Evolutionary conservation across 2,797 vertebrate species (phyloP).

Genomic region (Mormyrus proboscirostris): DNA sequence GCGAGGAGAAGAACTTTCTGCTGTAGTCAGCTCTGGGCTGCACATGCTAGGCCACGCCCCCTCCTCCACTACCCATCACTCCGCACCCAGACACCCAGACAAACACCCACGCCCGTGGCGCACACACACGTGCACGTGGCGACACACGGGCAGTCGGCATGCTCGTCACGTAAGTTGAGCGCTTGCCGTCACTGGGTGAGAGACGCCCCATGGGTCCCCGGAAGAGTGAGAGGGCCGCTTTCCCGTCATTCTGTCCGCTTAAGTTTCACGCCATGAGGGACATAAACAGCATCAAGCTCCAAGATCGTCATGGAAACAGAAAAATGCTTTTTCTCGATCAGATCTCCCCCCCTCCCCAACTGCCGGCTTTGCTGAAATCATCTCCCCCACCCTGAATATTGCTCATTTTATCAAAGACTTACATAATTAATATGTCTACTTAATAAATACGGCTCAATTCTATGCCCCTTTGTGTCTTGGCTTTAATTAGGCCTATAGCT

Average conservation of each 20-base stretch:
- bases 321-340: neutral
- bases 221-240: neutral
- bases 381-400: constrained; percentile 44
- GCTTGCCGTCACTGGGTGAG: neutral
- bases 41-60: neutral
- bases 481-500: constrained; percentile 68
- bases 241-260: neutral
- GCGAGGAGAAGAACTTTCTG: neutral
- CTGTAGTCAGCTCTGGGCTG: neutral
- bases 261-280: neutral
- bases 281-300: neutral
- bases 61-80: neutral
- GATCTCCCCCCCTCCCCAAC: neutral
- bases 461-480: constrained; percentile 50
- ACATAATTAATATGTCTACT: constrained; percentile 65
- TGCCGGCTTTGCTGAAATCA: constrained; percentile 1
- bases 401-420: constrained; percentile 52
- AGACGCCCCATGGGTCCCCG: neutral
- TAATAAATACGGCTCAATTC: constrained; percentile 63
- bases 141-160: neutral
- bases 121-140: neutral
- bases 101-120: neutral
- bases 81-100: neutral
- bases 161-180: neutral
- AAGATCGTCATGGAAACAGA: neutral